Evolutionary conservation across 2,113 vertebrate species (phyloP), one percentile per base, ranked within the genome.

Genomic region (Arizona elegans): DNA sequence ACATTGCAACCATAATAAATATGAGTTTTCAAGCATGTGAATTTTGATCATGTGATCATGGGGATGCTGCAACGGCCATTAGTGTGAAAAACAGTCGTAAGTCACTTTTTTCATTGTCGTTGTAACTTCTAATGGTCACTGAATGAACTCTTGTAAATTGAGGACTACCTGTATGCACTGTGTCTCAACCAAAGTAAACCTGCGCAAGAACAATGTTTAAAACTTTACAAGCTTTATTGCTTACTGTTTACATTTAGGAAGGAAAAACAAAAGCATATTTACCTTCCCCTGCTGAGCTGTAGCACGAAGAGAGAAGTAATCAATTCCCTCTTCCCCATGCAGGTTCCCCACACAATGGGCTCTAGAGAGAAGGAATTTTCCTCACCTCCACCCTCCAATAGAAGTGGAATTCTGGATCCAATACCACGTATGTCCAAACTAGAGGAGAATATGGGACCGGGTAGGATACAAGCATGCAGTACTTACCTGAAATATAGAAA

Each of bases 401-500:
- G 2, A 47, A 90, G 24, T 62, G 13, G 43, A 65, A 52, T 19
- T 52, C 43, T 90, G 21, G 12, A 52, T 90, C 47, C 43, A 90
- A 65, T 50, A 47, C 8, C 47, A 47, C 10, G 29, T 8, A 54
- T 19, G 19, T 89, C 6, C 38, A 5, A 0, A 12, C 75, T 65
- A 92, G 81, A 95, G 94, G 86, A 38, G 86, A 88, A 1, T n/a
- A 86, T 0, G 0, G 65, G 21, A n/a, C 87, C 3, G 8, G 15
- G 0, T 0, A 93, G 0, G 2, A 0, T 8, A 93, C 17, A 88
- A 93, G 92, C 0, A 17, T 8, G 13, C 29, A 70, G n/a, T 70
- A 90, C 95, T 94, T 95, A 99, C 99, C 99, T 99, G 99, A 94
- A 99, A 98, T 81, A 99, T 55, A 0, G 99, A 99, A 92, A 99